phyloP scores from a whole-genome alignment of 2,113 vertebrate genomes.

The Corythornis vintsioides region DNA sequence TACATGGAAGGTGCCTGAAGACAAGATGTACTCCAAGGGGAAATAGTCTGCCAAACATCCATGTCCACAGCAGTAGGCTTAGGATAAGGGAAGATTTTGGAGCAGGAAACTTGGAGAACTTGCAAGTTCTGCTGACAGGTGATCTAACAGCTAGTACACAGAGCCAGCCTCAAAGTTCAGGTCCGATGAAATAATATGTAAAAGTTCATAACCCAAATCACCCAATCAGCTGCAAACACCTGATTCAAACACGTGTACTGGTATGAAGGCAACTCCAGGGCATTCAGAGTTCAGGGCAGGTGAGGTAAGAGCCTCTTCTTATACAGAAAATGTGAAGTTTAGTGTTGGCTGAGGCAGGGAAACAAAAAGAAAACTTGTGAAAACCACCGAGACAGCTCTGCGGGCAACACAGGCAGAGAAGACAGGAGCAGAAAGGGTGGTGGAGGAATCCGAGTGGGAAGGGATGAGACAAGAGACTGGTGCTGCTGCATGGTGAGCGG shows the following conservation, averaged over 20 bases:
- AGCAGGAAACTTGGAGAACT: not conserved
- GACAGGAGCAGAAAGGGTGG: not conserved
- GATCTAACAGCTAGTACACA: not conserved
- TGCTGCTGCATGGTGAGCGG: not conserved
- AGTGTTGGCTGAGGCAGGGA: not conserved
- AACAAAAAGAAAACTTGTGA: not conserved
- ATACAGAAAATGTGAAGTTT: not conserved
- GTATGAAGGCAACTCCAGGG: not conserved
- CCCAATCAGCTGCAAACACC: not conserved
- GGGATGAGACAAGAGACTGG: fast-evolving
- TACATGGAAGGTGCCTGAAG: not conserved
- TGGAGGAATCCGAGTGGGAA: not conserved
- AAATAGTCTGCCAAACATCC: not conserved
- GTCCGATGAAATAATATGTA: not conserved
- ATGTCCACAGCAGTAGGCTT: not conserved
- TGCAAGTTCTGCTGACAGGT: not conserved
- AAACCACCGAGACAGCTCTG: not conserved
- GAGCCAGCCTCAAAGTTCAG: not conserved
- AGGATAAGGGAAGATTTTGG: not conserved
- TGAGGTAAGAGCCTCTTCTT: not conserved
- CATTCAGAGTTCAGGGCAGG: not conserved
- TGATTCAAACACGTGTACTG: not conserved
- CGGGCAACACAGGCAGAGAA: fast-evolving
- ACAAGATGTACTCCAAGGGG: not conserved
- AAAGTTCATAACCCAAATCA: not conserved